phyloP scores from a whole-genome alignment of 2,888 invertebrate genomes.

The Caenorhabditis panamensis region DNA sequence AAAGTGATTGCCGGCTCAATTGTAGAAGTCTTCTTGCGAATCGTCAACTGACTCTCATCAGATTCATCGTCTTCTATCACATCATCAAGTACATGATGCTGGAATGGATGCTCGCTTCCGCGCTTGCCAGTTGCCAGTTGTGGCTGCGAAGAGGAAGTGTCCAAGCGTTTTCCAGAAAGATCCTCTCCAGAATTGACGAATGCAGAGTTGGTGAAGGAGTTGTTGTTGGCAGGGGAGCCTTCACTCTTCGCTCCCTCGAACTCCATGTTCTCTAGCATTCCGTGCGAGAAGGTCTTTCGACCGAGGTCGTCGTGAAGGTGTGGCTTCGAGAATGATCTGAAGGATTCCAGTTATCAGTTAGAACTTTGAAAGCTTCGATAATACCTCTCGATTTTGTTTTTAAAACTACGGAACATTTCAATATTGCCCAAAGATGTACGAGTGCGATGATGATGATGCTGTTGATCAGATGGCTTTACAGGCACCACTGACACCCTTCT shows the following conservation, averaged over 20 bases:
- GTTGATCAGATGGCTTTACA: constrained; percentile 64
- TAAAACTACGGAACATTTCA: constrained; percentile 70
- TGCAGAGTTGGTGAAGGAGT: constrained; percentile 65
- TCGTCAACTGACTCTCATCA: constrained; percentile 54
- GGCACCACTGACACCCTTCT: constrained; percentile 68
- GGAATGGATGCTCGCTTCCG: constrained; percentile 60
- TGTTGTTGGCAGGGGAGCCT: constrained; percentile 46
- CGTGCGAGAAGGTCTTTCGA: constrained; percentile 68
- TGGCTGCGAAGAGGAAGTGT: constrained; percentile 47
- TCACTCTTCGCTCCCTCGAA: constrained; percentile 29
- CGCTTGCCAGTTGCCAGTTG: constrained; percentile 36
- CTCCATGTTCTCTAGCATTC: constrained; percentile 66
- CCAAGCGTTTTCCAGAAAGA: constrained; percentile 29
- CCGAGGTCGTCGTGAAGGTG: constrained; percentile 60
- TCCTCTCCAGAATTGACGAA: constrained; percentile 59
- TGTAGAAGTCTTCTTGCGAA: constrained; percentile 48
- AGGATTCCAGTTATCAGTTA: neutral
- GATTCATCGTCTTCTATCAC: constrained; percentile 68
- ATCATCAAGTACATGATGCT: constrained; percentile 68
- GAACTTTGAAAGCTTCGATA: neutral
- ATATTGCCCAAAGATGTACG: constrained; percentile 66
- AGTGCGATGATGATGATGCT: constrained; percentile 48
- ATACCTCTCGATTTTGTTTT: constrained; percentile 69
- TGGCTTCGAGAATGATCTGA: constrained; percentile 67
- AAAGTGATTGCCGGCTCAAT: constrained; percentile 60